These are phyloP conservation scores for Copsychus sechellarum DNA, from an alignment of 2,113 vertebrate species.

Conservation along the genomic window DNA sequence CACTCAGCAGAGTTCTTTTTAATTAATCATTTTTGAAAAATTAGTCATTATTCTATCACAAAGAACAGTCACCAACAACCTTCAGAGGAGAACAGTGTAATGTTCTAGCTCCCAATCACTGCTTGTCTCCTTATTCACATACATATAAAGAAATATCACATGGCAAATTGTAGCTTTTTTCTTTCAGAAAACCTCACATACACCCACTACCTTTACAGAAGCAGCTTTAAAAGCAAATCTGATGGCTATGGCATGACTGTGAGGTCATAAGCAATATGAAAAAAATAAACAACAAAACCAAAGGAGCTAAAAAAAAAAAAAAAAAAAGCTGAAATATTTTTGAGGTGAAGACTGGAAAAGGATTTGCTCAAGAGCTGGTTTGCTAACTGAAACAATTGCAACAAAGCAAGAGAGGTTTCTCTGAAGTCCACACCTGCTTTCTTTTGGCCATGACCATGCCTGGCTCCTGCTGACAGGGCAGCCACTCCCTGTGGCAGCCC, in stretches of 20 bases:
- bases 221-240: neutral
- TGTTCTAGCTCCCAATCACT: neutral
- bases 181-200: neutral
- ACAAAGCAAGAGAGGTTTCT: neutral
- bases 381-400: neutral
- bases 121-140: neutral
- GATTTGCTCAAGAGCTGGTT: neutral
- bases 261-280: neutral
- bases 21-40: neutral
- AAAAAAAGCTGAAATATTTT: neutral
- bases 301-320: neutral
- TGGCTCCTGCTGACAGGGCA: fast-evolving
- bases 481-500: neutral
- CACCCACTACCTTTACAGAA: neutral
- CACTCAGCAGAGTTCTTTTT: neutral
- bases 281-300: neutral
- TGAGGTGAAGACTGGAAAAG: neutral
- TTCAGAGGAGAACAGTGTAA: neutral
- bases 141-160: neutral
- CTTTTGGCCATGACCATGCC: neutral
- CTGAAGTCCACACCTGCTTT: neutral
- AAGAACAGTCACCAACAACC: neutral
- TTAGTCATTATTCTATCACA: neutral
- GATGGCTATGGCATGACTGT: neutral
- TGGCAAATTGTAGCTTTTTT: neutral